Evolutionary conservation across 1,140 invertebrate species (phyloP).

Genomic region (Limonius californicus): DNA sequence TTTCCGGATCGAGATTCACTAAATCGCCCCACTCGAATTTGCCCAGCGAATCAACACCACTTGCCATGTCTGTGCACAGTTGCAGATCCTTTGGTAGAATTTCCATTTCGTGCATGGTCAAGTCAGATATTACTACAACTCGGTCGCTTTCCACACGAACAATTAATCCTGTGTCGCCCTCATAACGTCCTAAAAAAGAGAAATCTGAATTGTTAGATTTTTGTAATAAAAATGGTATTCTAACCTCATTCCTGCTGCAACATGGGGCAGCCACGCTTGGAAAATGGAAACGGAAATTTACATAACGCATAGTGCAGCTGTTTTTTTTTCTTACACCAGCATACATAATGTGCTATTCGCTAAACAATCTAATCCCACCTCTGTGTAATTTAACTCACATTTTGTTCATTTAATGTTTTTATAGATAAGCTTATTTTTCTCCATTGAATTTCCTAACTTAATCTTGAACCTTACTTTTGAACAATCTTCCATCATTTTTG

Average conservation of each 20-base stretch:
- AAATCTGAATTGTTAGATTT: not conserved
- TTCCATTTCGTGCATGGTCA: slow-evolving; percentile 95
- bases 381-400: no score
- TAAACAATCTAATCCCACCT: no score
- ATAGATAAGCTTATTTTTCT: no score
- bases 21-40: slow-evolving; percentile 98
- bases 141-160: slow-evolving; percentile 89
- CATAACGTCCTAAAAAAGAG: slow-evolving; percentile 68
- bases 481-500: no score
- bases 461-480: no score
- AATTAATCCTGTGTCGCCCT: slow-evolving; percentile 89
- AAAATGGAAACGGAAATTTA: no score
- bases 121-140: slow-evolving; percentile 91
- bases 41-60: slow-evolving; percentile 91
- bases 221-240: not conserved
- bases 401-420: no score
- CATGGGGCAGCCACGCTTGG: no score
- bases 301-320: no score
- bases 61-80: slow-evolving; percentile 93
- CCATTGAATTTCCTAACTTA: no score
- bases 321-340: not conserved
- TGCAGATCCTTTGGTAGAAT: slow-evolving; percentile 87
- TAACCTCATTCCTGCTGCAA: not conserved
- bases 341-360: no score
- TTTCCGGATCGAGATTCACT: slow-evolving; percentile 91